Evolutionary conservation across 2,888 invertebrate species (phyloP).

Genomic region (Operophtera brumata): DNA sequence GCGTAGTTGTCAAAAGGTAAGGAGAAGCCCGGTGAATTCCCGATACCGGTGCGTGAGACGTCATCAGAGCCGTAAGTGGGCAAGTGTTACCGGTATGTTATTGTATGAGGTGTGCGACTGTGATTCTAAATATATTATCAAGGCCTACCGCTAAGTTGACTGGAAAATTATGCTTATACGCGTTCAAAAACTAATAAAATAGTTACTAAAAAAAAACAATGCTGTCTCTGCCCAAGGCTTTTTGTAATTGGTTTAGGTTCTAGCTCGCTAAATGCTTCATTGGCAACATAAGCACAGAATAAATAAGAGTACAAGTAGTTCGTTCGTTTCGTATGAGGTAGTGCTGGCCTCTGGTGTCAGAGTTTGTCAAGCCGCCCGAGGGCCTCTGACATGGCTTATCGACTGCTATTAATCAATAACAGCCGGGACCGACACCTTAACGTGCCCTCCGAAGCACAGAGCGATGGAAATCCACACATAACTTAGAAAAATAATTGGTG

Average conservation of each 20-base stretch:
- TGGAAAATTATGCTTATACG: constrained; percentile 9
- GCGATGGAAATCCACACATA: no score
- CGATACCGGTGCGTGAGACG: constrained; percentile 16
- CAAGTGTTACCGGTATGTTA: not conserved
- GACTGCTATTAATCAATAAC: no score
- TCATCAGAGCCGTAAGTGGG: not conserved
- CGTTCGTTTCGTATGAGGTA: no score
- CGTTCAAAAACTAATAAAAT: not conserved
- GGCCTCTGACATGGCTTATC: no score
- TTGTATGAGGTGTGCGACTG: constrained; percentile 11
- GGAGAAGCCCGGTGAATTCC: constrained; percentile 19
- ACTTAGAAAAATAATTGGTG: no score
- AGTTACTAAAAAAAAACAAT: not conserved
- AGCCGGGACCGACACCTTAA: no score
- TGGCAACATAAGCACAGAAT: no score
- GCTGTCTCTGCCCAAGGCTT: not conserved
- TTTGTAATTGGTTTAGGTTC: not conserved
- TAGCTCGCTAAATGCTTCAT: not conserved
- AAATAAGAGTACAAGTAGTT: no score
- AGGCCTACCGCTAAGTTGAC: constrained; percentile 9
- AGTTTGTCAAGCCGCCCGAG: no score
- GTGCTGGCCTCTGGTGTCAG: no score
- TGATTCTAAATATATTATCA: not conserved
- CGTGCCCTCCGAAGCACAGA: no score
- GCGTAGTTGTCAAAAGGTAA: constrained; percentile 13